Evolutionary conservation across 2,888 invertebrate species (phyloP).

Genomic region (Andrena bicolor): DNA sequence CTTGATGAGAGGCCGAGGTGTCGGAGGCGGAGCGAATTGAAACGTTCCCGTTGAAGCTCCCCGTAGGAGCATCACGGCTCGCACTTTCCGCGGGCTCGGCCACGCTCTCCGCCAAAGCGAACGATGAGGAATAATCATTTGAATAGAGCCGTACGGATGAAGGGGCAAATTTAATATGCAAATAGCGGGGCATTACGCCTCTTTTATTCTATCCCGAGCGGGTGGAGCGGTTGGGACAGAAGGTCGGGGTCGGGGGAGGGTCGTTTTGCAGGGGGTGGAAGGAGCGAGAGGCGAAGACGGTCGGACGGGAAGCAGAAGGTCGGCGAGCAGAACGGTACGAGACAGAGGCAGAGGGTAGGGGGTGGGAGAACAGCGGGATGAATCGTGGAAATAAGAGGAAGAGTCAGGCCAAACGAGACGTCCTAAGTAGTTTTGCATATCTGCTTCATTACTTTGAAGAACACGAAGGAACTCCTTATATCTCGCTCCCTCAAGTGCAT

Average conservation of each 20-base stretch:
- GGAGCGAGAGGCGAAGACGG: constrained; percentile 1
- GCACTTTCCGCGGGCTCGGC: constrained; percentile 26
- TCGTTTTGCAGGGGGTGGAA: constrained; percentile 14
- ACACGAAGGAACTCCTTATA: constrained; percentile 70
- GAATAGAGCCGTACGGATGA: constrained; percentile 69
- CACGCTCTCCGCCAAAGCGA: constrained; percentile 40
- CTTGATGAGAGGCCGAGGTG: constrained; percentile 53
- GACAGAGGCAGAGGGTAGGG: background rate
- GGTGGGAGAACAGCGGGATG: constrained; percentile 23
- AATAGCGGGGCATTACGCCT: constrained; percentile 75
- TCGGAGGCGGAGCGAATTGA: constrained; percentile 22
- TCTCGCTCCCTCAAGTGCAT: constrained; percentile 65
- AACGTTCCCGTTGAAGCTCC: constrained; percentile 49
- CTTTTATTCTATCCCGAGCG: constrained; percentile 68
- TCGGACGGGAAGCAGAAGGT: constrained; percentile 4
- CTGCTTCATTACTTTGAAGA: constrained; percentile 78
- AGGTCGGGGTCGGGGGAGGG: constrained; percentile 19
- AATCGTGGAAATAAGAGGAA: constrained; percentile 48
- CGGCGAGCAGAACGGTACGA: constrained; percentile 1
- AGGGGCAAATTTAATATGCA: constrained; percentile 78
- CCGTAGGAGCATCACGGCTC: constrained; percentile 29
- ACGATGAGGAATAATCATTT: constrained; percentile 75
- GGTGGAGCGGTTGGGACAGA: constrained; percentile 31
- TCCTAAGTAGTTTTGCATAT: constrained; percentile 78
- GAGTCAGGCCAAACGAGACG: constrained; percentile 65